Conservation (phyloP, 2,113 vertebrate species). For the Patagioenas fasciata region DNA sequence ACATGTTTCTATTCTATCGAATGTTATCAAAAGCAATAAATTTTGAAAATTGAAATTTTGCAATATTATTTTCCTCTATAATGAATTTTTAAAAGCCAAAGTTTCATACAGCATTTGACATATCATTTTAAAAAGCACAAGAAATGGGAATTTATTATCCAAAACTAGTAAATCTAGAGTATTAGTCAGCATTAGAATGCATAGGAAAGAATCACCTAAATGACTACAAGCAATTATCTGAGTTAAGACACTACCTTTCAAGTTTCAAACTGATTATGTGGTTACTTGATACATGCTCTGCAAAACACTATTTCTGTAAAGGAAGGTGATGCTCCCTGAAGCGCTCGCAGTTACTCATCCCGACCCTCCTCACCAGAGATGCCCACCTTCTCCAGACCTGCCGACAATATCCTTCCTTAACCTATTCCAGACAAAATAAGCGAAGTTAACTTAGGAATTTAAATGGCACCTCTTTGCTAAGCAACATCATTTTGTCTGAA, state of each 20-base stretch:
- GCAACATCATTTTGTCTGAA: not conserved
- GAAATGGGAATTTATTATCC: not conserved
- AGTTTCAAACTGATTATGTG: not conserved
- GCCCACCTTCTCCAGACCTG: not conserved
- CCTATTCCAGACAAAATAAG: not conserved
- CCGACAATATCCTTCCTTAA: not conserved
- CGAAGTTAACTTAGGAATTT: not conserved
- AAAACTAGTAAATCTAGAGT: not conserved
- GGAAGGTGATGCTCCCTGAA: not conserved
- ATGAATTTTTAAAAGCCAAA: not conserved
- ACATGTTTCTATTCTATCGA: not conserved
- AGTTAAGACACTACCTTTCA: not conserved
- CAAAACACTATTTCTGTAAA: not conserved
- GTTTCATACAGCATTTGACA: not conserved
- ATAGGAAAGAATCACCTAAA: not conserved
- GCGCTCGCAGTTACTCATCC: not conserved
- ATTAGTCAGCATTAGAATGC: not conserved
- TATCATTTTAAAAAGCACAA: not conserved
- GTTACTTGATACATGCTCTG: not conserved
- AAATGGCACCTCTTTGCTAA: not conserved
- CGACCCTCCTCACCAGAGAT: not conserved
- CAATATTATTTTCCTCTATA: not conserved
- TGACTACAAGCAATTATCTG: not conserved
- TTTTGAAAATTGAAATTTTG: not conserved
- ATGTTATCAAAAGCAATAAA: not conserved